These are phyloP conservation scores for Portunus trituberculatus DNA, from an alignment of 1,140 invertebrate species.

Conservation along the genomic window DNA sequence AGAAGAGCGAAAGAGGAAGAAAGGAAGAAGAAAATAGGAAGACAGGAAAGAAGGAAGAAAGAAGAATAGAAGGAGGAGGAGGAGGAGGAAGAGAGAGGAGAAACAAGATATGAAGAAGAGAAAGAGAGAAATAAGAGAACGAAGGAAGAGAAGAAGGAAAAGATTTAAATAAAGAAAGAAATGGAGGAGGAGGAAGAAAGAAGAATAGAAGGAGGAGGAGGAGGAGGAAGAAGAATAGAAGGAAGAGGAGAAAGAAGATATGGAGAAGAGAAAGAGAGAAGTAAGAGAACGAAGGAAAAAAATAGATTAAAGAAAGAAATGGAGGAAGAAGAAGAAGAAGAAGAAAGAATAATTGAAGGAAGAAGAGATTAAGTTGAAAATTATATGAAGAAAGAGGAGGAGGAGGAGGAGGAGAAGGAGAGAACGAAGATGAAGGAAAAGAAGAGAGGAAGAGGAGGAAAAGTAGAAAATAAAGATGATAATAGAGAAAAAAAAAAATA, in stretches of 20 bases:
- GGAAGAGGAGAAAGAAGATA: background rate
- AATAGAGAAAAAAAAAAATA: background rate
- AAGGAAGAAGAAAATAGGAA: background rate
- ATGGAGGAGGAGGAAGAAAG: too few species aligned
- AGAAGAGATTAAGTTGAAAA: background rate
- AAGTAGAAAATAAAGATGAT: background rate
- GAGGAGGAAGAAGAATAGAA: background rate
- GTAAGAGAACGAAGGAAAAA: too few species aligned
- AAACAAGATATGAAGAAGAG: background rate
- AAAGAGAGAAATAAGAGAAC: background rate
- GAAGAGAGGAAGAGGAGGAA: background rate
- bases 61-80: background rate
- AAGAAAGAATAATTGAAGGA: background rate
- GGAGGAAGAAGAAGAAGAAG: background rate
- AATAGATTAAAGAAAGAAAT: background rate
- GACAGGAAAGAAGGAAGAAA: background rate
- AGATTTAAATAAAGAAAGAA: too few species aligned
- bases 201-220: background rate
- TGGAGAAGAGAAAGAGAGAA: too few species aligned
- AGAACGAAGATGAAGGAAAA: too few species aligned
- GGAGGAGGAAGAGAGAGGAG: background rate
- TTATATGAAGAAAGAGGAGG: background rate
- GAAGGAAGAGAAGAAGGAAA: background rate
- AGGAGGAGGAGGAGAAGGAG: background rate
- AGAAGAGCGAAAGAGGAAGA: background rate